Percentiles rank a stretch among this genome's conserved stretches.
These are phyloP conservation scores for Omphaloscelis lunosa DNA, from an alignment of 2,888 invertebrate genomes.

Conservation along the genomic window DNA sequence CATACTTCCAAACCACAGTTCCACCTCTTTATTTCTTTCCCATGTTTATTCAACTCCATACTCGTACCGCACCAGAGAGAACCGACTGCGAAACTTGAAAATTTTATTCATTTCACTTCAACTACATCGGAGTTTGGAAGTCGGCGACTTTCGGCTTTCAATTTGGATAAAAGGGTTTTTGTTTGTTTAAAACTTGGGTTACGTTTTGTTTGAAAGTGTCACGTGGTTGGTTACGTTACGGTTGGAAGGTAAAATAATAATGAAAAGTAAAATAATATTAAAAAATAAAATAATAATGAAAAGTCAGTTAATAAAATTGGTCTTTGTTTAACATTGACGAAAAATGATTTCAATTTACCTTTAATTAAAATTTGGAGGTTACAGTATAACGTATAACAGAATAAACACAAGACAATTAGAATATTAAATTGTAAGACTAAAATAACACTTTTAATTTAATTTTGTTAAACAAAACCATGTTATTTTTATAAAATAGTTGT, in stretches of 20 bases:
- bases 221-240: constrained; percentile 15
- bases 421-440: neutral
- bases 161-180: constrained; percentile 65
- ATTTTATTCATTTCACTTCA: constrained; percentile 67
- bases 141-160: constrained; percentile 58
- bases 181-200: constrained; percentile 51
- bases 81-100: constrained; percentile 57
- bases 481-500: neutral
- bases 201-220: constrained; percentile 32
- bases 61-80: constrained; percentile 22
- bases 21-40: constrained; percentile 52
- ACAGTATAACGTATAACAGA: neutral
- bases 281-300: too few relatives aligned
- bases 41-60: constrained; percentile 52
- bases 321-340: neutral
- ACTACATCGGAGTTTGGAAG: constrained; percentile 48
- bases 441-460: neutral
- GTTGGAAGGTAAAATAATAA: neutral
- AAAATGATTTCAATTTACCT: neutral
- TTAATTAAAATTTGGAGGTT: neutral
- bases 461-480: neutral
- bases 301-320: neutral
- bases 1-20: constrained; percentile 23
- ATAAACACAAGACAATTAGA: neutral
- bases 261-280: too few relatives aligned